Evolutionary conservation across 1,140 invertebrate genomes (phyloP).

Genomic region (Drosophila trapezifrons): DNA sequence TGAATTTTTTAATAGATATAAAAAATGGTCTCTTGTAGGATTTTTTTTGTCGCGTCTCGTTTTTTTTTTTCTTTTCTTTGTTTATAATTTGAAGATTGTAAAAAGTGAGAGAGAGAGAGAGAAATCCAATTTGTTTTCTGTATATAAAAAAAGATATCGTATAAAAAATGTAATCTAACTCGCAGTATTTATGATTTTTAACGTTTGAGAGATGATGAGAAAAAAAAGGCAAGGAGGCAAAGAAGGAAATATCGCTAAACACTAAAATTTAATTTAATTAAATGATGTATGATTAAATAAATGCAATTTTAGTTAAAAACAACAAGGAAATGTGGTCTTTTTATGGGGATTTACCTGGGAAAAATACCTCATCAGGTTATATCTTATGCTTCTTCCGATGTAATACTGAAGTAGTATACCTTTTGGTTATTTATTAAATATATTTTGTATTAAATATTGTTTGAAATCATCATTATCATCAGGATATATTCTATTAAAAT

Average conservation of each 20-base stretch:
- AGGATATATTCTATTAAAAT: too few species aligned
- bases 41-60: conserved; percentile 14
- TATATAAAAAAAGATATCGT: conserved; percentile 39
- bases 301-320: conserved; percentile 80
- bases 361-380: too few species aligned
- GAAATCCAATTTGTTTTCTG: conserved; percentile 34
- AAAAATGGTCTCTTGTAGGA: conserved; percentile 12
- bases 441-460: too few species aligned
- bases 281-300: conserved; percentile 78
- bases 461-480: too few species aligned
- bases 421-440: too few species aligned
- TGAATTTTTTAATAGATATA: conserved; percentile 14
- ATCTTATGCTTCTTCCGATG: too few species aligned
- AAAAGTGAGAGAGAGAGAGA: conserved; percentile 9
- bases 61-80: conserved; percentile 27
- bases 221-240: conserved; percentile 32
- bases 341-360: too few species aligned
- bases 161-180: conserved; percentile 57
- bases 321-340: conserved; percentile 26
- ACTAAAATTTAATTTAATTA: conserved; percentile 70
- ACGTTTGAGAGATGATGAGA: conserved; percentile 44
- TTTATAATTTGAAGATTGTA: conserved; percentile 20
- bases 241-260: conserved; percentile 37
- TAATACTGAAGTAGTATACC: too few species aligned
- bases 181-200: conserved; percentile 77